Base-by-base conservation (phyloP, 2,797 vertebrate genomes). In the Acrossocheilus wenchowensis region DNA sequence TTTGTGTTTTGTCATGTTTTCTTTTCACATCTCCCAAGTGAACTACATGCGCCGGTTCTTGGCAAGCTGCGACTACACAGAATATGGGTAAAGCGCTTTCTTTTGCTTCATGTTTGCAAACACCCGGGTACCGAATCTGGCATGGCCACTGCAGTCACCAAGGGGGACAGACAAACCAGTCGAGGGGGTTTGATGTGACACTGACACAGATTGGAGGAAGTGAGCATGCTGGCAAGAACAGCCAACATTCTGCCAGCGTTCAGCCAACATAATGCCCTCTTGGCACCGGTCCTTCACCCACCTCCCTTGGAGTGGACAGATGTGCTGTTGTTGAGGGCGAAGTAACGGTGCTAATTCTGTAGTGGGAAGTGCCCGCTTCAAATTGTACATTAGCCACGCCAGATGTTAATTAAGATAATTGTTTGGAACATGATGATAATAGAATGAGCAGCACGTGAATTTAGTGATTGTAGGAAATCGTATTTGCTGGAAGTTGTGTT, bases 91-190 rank as follows among this genome's bases (percentile, higher is more conserved):
- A 21, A 80, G 5, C 5, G 2, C 68, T 83, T 87, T 85, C 48
- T 85, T 74, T 82, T 60, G 45, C 95, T 94, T 89, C 89, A 84
- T 95, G 95, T 95, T 92, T 91, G 92, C 94, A 93, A 95, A 91
- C 91, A 92, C 91, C 91, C 90, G 92, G 92, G 94, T 93, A 54
- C 80, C 45, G 78, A 88, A 39, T 84, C 57, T 86, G 87, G 82
- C 85, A 80, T 79, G 26, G 68, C 21, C 62, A 81, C 71, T 4
- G 15, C 68, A 54, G 14, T 83, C 71, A 75, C 62, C 54, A 17
- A 39, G 79, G 73, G 88, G 77, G 80, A 87, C 74, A 82, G 52
- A 21, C 48, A 88, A 82, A 75, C n/a, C 21, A 68, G 68, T 84
- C 75, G 86, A 64, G 72, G 78, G 66, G 82, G 77, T 75, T 87